Evolutionary conservation across 2,113 vertebrate species (phyloP), one percentile per base, ranked within the genome.

Genomic region (Ginglymostoma cirratum): DNA sequence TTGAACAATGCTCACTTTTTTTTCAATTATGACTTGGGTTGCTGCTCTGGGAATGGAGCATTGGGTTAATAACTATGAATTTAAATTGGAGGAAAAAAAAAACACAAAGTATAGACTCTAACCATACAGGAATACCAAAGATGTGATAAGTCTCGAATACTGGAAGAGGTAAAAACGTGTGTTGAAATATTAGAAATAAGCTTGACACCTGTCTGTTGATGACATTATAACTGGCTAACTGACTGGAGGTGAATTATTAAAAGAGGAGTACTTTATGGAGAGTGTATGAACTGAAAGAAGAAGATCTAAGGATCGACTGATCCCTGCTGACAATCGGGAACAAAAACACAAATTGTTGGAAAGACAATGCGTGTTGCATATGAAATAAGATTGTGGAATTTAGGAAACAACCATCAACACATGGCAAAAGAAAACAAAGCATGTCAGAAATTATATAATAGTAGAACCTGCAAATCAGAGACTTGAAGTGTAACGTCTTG

Each of bases 1-100:
- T 97, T 99, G 98, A 97, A 83, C 95, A 72, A 96, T 30, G 45
- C 72, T 69, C 45, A 83, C n/a, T 14, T 27, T 70, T 80, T 27
- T 70, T 80, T 90, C 92, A 52, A 55, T 96, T 95, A 96, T 93
- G 95, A 93, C 89, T 55, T 52, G 19, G 93, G 27, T 61, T 96
- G 96, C 96, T 90, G 96, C 55, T 96, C 95, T n/a, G 42, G 52
- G 10, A 96, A 72, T 86, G 70, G 21, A 94, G 76, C 80, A 95
- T 93, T 95, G 70, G 55, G 85, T 69, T 34, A 96, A 69, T 45
- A 94, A 83, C 95, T 96, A 94, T 45, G 96, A 72, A 96, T 87
- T 96, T 96, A 86, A 93, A 96, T 96, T 96, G 83, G 96, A 96
- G 72, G 72, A 65, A 89, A 38, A 65, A 21, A 86, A 95, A 94